Conservation (phyloP, 2,888 invertebrate genomes). For the Drosophila leonis region DNA sequence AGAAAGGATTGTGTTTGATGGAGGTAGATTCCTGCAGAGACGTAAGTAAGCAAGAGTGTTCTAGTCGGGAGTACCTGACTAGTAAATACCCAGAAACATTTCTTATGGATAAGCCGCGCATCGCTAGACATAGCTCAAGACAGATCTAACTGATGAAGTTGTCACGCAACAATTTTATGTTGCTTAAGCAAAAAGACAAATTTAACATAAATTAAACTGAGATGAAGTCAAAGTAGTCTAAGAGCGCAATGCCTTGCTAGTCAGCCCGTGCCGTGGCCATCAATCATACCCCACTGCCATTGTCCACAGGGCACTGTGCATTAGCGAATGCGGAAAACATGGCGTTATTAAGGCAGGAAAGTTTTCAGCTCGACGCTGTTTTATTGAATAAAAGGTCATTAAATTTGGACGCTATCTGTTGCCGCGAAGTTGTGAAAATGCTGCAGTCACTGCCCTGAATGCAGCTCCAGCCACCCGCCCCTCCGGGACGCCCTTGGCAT, state of each 20-base stretch:
- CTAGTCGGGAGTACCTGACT: not conserved
- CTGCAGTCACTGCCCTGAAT: constrained; percentile 18
- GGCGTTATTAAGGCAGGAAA: constrained; percentile 36
- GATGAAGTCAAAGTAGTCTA: too few species aligned
- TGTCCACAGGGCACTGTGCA: constrained; percentile 1
- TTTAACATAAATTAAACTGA: not conserved
- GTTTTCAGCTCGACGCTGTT: constrained; percentile 65
- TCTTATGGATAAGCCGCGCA: too few species aligned
- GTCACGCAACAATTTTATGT: too few species aligned
- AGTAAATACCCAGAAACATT: too few species aligned
- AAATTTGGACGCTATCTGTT: constrained; percentile 81
- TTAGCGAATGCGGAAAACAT: not conserved
- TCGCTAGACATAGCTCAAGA: too few species aligned
- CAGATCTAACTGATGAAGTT: not conserved
- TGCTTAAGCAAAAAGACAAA: too few species aligned
- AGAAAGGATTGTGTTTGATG: too few species aligned
- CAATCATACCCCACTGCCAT: not conserved
- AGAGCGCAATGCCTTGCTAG: not conserved
- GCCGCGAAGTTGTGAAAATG: constrained; percentile 75
- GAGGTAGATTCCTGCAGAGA: too few species aligned
- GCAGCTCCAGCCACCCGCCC: not conserved
- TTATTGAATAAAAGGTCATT: constrained; percentile 80
- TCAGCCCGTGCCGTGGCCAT: not conserved
- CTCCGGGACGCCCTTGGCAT: constrained; percentile 39
- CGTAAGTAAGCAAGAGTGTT: too few species aligned